A percentile compares a stretch with the other conserved stretches of the same genome.
Conservation (phyloP, 1,140 invertebrate genomes). For the Cydia pomonella region DNA sequence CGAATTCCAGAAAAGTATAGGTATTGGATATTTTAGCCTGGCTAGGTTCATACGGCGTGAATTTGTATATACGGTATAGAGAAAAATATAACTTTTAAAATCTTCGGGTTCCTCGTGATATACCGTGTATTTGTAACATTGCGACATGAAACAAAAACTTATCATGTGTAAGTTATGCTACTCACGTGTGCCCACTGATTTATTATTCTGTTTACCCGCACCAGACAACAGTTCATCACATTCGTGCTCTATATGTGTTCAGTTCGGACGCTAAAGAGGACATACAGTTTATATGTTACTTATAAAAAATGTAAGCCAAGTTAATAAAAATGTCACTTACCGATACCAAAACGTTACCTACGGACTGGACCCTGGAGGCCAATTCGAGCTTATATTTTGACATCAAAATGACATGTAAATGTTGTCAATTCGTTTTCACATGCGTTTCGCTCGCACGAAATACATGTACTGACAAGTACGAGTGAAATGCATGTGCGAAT, state of each 20-base stretch:
- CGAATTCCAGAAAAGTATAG: too few relatives aligned
- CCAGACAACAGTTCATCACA: background rate
- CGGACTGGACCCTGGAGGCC: background rate
- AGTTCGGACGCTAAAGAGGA: background rate
- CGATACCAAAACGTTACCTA: background rate
- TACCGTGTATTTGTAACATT: background rate
- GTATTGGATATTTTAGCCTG: too few relatives aligned
- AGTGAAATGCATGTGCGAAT: too few relatives aligned
- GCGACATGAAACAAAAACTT: background rate
- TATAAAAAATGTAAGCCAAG: background rate
- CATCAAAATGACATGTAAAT: too few relatives aligned
- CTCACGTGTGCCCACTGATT: constrained; percentile 37
- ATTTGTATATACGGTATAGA: too few relatives aligned
- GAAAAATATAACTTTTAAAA: too few relatives aligned
- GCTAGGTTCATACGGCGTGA: too few relatives aligned
- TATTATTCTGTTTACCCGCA: constrained; percentile 45
- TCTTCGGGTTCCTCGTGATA: too few relatives aligned
- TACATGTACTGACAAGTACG: too few relatives aligned
- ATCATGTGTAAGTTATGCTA: background rate
- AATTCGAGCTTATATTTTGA: too few relatives aligned
- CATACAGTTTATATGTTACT: background rate
- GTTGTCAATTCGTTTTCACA: too few relatives aligned
- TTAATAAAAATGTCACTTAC: background rate
- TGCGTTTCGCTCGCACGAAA: too few relatives aligned
- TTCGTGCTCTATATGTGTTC: background rate